Percentiles rank a stretch among this genome's conserved stretches.
phyloP scores from a whole-genome alignment of 2,113 vertebrate genomes.

The Pyrgilauda ruficollis region DNA sequence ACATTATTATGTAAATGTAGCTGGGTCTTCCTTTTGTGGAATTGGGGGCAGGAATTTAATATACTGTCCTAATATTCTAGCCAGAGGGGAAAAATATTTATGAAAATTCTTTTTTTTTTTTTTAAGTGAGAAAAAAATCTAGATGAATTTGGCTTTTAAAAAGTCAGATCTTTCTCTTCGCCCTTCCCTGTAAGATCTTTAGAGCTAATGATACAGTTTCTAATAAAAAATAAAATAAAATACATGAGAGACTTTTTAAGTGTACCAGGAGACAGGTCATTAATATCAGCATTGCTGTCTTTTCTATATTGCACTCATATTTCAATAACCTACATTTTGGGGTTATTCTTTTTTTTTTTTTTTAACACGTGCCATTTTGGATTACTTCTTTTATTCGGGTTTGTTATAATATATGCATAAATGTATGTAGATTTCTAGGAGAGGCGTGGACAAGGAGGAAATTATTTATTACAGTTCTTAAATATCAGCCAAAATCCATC shows the following conservation, averaged over 20 bases:
- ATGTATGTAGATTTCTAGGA: constrained; percentile 55
- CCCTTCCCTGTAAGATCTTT: constrained; percentile 57
- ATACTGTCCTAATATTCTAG: constrained; percentile 82
- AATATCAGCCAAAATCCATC: constrained; percentile 67
- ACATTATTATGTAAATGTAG: constrained; percentile 85
- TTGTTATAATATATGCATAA: constrained; percentile 74
- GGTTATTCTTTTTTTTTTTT: constrained; percentile 37
- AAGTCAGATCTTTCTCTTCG: constrained; percentile 56
- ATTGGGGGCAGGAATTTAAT: constrained; percentile 75
- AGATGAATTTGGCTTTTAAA: constrained; percentile 45
- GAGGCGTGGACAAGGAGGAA: not conserved
- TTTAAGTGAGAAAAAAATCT: constrained; percentile 8
- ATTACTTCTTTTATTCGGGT: constrained; percentile 77
- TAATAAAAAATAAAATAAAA: constrained; percentile 81
- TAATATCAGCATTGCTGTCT: constrained; percentile 74
- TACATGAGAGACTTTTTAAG: constrained; percentile 73
- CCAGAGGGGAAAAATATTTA: constrained; percentile 74
- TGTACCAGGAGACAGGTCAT: constrained; percentile 70
- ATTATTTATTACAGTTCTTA: constrained; percentile 72
- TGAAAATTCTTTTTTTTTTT: constrained; percentile 54
- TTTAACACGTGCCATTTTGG: constrained; percentile 69
- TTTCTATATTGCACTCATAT: constrained; percentile 81
- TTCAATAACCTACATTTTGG: constrained; percentile 77
- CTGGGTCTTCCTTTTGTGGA: constrained; percentile 75
- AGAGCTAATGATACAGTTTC: constrained; percentile 75